Conservation (phyloP, 1,140 invertebrate genomes). For the Zaprionus davidi region DNA sequence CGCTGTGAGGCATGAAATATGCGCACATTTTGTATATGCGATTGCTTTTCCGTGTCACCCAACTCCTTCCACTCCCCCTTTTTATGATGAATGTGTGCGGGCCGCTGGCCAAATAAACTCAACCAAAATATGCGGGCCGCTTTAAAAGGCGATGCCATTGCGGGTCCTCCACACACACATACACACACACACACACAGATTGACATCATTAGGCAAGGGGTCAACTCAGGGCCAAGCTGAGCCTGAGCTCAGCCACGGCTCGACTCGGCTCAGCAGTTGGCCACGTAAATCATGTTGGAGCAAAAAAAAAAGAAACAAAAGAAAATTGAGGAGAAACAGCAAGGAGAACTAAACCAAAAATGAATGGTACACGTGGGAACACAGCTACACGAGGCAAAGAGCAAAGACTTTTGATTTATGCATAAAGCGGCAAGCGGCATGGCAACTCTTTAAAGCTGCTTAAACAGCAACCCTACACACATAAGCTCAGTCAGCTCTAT, state of each 20-base stretch:
- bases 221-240: constrained; percentile 17
- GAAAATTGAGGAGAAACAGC: background rate
- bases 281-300: constrained; percentile 67
- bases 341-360: constrained; percentile 41
- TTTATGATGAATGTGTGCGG: constrained; percentile 80
- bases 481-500: background rate
- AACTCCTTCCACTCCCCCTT: constrained; percentile 13
- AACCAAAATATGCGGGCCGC: constrained; percentile 70
- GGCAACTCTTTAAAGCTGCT: constrained; percentile 23
- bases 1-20: constrained; percentile 47
- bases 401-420: constrained; percentile 73
- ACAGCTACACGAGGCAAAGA: constrained; percentile 21
- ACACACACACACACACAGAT: constrained; percentile 54
- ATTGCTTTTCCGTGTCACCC: constrained; percentile 68
- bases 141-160: constrained; percentile 63
- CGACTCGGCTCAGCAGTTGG: constrained; percentile 1
- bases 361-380: constrained; percentile 73
- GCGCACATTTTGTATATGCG: constrained; percentile 53
- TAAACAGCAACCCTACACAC: constrained; percentile 2
- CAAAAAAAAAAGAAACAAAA: constrained; percentile 27
- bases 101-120: constrained; percentile 72
- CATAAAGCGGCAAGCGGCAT: constrained; percentile 38
- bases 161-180: constrained; percentile 27
- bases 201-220: constrained; percentile 74
- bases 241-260: constrained; percentile 23